Evolutionary conservation across 1,140 invertebrate genomes (phyloP), one percentile per base, ranked within the genome.

Genomic region (Brachionus plicatilis): DNA sequence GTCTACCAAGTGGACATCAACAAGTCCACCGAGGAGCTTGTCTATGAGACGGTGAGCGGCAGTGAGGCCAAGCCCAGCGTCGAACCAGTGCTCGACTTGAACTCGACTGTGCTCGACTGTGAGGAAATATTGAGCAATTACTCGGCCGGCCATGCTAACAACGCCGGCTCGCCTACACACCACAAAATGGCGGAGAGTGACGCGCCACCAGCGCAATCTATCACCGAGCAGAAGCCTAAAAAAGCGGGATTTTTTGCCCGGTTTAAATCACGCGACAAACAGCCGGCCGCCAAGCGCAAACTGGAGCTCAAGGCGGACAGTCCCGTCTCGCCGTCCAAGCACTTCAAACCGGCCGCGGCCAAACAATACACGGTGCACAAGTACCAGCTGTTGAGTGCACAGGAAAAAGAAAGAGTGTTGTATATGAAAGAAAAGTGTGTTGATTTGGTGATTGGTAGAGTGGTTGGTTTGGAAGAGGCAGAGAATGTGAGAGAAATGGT

Each of bases 61-160:
- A 82, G 17, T 29, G 79, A 82, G 65, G 45, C 65, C 17, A 82
- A 82, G 33, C 53, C 29, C 0, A 43, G 20, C 20, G 8, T 11
- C 20, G 33, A 60, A 11, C 53, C 20, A 27, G 50, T 33, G 5
- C 50, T 45, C 37, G 79, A 82, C 60, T 68, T 68, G 27, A 82
- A 82, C 65, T 60, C 79, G 27, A 82, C 79, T 20, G 79, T 82
- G 4, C 43, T 82, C n/a, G 79, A 82, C 11, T 82, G 53, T 14
- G 79, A 82, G 27, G 79, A 82, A 20, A 82, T 82, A 24, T 41
- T 82, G 24, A 82, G 79, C 41, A 82, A 27, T 68, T 82, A 82
- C 47, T 82, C 79, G 27, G 60, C n/a, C 8, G 65, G 43, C 29
- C 41, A 82, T 68, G 37, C 50, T 8, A 82, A 82, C 33, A 41